These are phyloP conservation scores for Caenorhabditis sp. DNA, from an alignment of 2,888 invertebrate genomes.

Conservation along the genomic window DNA sequence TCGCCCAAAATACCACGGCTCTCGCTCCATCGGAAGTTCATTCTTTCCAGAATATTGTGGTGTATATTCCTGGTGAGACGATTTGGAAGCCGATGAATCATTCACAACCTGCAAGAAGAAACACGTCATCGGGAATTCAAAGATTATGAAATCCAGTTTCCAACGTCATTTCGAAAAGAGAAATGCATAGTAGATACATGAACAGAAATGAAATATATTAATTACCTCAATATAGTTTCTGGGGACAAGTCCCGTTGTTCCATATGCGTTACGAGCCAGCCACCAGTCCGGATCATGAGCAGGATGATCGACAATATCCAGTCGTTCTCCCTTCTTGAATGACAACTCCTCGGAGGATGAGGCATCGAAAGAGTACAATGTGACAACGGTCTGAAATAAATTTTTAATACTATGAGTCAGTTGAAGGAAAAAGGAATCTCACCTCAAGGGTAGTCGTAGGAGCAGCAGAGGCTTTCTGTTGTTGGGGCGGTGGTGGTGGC, in stretches of 20 bases:
- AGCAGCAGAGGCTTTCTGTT: constrained; percentile 11
- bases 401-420: no score
- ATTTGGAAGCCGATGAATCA: constrained; percentile 18
- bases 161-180: background rate
- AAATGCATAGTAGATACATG: background rate
- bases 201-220: no score
- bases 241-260: constrained; percentile 95
- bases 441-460: constrained; percentile 42
- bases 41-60: constrained; percentile 35
- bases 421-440: no score
- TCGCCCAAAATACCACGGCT: constrained; percentile 97
- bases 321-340: constrained; percentile 87
- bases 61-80: constrained; percentile 16
- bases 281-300: constrained; percentile 99
- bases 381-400: constrained; percentile 68
- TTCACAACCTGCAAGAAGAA: constrained; percentile 51
- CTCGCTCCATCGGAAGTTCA: constrained; percentile 49
- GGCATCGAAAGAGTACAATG: constrained; percentile 84
- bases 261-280: constrained; percentile 94
- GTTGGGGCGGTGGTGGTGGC: constrained; percentile 26
- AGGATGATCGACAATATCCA: constrained; percentile 97
- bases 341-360: constrained; percentile 87
- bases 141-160: background rate
- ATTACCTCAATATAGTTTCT: constrained; percentile 85
- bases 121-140: background rate